Percentiles rank a stretch among this genome's conserved stretches.
These are phyloP conservation scores for Eurosta solidaginis DNA, from an alignment of 1,140 invertebrate species.

Conservation along the genomic window DNA sequence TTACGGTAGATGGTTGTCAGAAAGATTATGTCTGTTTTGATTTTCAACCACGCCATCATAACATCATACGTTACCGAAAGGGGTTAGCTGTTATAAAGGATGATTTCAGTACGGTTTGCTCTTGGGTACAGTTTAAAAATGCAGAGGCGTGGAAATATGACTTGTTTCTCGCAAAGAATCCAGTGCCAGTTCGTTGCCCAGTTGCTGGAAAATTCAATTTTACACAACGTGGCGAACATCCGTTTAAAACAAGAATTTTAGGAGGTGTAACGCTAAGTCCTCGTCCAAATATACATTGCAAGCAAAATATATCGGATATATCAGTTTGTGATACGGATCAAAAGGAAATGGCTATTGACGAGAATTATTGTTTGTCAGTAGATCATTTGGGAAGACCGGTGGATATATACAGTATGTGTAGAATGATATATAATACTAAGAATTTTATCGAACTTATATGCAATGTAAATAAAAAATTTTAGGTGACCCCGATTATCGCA, in stretches of 20 bases:
- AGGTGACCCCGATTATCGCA: conserved; percentile 90
- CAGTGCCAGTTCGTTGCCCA: conserved; percentile 90
- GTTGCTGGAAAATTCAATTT: conserved; percentile 96
- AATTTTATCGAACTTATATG: not conserved
- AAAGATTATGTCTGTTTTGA: conserved; percentile 98
- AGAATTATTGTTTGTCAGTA: conserved; percentile 94
- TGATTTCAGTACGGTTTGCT: conserved; percentile 89
- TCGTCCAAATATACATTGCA: conserved; percentile 89
- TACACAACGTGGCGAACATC: conserved; percentile 83
- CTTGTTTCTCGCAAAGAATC: conserved; percentile 86
- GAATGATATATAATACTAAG: not conserved
- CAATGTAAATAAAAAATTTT: conserved; percentile 55
- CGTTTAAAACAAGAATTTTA: conserved; percentile 89
- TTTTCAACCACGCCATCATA: conserved; percentile 93
- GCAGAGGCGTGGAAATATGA: conserved; percentile 87
- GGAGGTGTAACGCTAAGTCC: conserved; percentile 93
- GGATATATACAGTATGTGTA: conserved; percentile 82
- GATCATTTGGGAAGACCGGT: conserved; percentile 91
- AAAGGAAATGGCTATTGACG: conserved; percentile 90
- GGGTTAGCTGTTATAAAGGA: conserved; percentile 88
- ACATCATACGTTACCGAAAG: conserved; percentile 89
- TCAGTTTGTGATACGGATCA: conserved; percentile 92
- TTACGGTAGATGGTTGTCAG: conserved; percentile 96
- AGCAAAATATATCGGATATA: conserved; percentile 92
- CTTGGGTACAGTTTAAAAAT: conserved; percentile 90